Base-by-base conservation (phyloP, 2,888 invertebrate genomes). In the Chydorus sphaericus region DNA sequence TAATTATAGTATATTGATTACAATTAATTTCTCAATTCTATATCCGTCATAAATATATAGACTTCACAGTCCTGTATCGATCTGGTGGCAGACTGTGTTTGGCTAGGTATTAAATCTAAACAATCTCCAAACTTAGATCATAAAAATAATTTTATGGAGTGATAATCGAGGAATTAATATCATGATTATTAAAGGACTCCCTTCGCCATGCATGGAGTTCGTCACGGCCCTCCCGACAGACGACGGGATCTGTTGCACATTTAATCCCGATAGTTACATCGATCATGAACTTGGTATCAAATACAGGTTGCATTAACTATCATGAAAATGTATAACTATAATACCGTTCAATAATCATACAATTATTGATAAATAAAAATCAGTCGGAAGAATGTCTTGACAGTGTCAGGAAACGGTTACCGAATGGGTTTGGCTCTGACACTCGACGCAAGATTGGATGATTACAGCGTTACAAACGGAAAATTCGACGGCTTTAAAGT, bases 401-500 rank as follows among this genome's bases (percentile, higher is more conserved):
- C n/a, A 16, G 52, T 52, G 33, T 16, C 11, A 8, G 52, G 30
- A 14, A 30, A 30, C 7, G 52, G 52, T n/a, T 33, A 33, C 36
- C 31, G 52, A 8, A 52, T 52, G 52, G 52, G 52, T 5, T 36
- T 52, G 6, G 11, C 33, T 36, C 14, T 33, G 11, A 36, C 31
- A 1, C 8, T 52, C 3, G 52, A 52, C 36, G 36, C 52, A 2
- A 52, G 36, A 14, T 14, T 52, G 2, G 52, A 33, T 2, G 52
- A 33, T 18, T 33, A 33, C 4, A 33, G 33, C 8, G 51, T 31
- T 11, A 51, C 51, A 30, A 51, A 29, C 8, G 51, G 51, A 16
- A 51, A 31, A 51, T 51, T 52, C 33, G 33, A 52, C 18, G 52
- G 52, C 26, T 52, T 52, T 26, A 52, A 52, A 10, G 52, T 52